Base-by-base conservation (phyloP, 2,888 invertebrate genomes). In the Tineola bisselliella region DNA sequence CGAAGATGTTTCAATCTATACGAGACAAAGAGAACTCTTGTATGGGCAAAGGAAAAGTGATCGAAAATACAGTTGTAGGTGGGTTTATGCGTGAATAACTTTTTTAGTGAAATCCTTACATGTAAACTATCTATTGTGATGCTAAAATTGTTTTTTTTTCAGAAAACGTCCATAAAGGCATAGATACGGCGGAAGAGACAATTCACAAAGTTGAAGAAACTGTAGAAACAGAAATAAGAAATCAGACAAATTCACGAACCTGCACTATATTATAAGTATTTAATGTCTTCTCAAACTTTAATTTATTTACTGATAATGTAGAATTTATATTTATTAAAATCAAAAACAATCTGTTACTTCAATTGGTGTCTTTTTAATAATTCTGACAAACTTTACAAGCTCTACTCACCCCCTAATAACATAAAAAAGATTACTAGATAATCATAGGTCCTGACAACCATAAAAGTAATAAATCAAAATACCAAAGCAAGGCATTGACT, bases 21-120 rank as follows among this genome's bases (percentile, higher is more conserved):
- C 74, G 78, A 66, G 84, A 84, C 63, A 86, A 84, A 63, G 86
- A 88, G 66, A 72, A 82, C 65, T 87, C 84, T 17, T 87, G 87
- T 64, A 87, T 87, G 80, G 79, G 87, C 8, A 86, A 78, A 72
- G 86, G 84, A 30, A 86, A 87, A 69, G 87, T 87, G 57, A 84
- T 87, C 59, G 87, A 87, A 70, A 83, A 84, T 67, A 73, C 75
- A 64, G 73, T 83, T 68, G 73, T 75, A 65, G 86, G 86, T 87
- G 68, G 72, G 76, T 61, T 13, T 38, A n/a, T 44, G 44, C 2
- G n/a, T 44, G 15, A 44, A 8, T 10, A 38, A 38, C 38, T 11
- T 38, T 61, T n/a, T n/a, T n/a, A n/a, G n/a, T n/a, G n/a, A n/a
- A n/a, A n/a, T n/a, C n/a, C n/a, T n/a, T n/a, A n/a, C n/a, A n/a